Evolutionary conservation across 2,797 vertebrate genomes (phyloP).

Genomic region (Sphenodon punctatus): DNA sequence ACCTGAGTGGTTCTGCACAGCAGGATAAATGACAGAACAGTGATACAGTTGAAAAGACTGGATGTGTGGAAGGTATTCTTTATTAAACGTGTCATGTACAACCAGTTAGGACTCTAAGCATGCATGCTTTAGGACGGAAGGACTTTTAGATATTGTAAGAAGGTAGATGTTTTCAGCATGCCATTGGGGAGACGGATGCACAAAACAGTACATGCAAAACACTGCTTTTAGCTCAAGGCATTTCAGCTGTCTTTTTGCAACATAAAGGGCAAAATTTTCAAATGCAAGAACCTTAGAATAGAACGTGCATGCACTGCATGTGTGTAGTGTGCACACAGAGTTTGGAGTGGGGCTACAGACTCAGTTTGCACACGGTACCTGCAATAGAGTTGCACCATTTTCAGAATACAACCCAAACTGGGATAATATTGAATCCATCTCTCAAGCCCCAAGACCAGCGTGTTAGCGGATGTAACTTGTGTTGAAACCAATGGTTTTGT

Average conservation of each 20-base stretch:
- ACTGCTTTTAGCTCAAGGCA: neutral
- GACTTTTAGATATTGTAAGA: too few species aligned
- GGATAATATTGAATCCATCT: neutral
- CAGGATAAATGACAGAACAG: neutral
- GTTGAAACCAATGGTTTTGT: neutral
- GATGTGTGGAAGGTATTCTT: fast-evolving
- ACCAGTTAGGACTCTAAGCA: too few species aligned
- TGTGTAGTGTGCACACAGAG: too few species aligned
- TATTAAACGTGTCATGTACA: too few species aligned
- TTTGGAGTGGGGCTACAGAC: too few species aligned
- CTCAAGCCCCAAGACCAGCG: neutral
- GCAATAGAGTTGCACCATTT: neutral
- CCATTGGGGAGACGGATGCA: neutral
- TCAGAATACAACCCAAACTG: neutral
- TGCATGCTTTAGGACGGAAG: too few species aligned
- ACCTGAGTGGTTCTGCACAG: neutral
- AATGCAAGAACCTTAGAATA: neutral
- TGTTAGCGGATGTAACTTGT: neutral
- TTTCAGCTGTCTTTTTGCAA: neutral
- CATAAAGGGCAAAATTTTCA: slow-evolving; percentile 18
- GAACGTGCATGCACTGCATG: too few species aligned
- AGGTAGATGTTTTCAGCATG: too few species aligned
- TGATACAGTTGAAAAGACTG: neutral
- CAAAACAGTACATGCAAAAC: neutral
- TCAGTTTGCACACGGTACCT: neutral